Base-by-base conservation (phyloP, 2,888 invertebrate species). In the Chymomyza procnemis region DNA sequence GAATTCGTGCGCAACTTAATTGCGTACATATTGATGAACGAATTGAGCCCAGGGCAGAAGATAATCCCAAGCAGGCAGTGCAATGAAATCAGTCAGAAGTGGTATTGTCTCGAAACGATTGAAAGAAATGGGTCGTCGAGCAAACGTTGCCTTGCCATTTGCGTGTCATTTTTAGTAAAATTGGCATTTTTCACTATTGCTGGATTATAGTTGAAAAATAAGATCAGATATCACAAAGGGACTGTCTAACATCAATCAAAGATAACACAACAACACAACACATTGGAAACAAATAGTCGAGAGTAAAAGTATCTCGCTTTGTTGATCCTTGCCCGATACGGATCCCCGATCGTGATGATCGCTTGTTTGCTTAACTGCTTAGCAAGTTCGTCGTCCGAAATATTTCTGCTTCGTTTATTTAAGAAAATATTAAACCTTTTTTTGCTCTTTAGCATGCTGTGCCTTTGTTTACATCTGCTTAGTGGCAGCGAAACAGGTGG, bases 1-100 rank as follows among this genome's bases (percentile, higher is more conserved):
- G 74, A 84, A 78, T 84, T 84, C 83, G 83, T 84, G 83, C 76
- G 52, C 77, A 80, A 80, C 80, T 76, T 85, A 85, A 84, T 83
- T 83, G 83, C 73, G 69, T 67, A 78, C 78, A 78, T 83, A 83
- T 85, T 78, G 82, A 78, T 75, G 76, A 75, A 68, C 61, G 30
- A 48, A 71, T 61, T 41, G 5, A 56, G 18, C 58, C 41, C 62
- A 64, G 46, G 57, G 14, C 63, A 68, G 66, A 59, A 73, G 70
- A 79, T 81, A 73, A 79, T 67, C 74, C 61, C 48, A 18, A 41
- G 9, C 12, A 21, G 12, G 21, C 21, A 41, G 26, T 19, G 46
- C 18, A 59, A 18, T 34, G 22, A 61, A 52, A 61, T 65, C 64
- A 54, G 56, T 21, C 50, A 47, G 26, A 65, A 59, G 55, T 66